Base-by-base conservation (phyloP, 1,140 invertebrate species). In the Ectropis grisescens region DNA sequence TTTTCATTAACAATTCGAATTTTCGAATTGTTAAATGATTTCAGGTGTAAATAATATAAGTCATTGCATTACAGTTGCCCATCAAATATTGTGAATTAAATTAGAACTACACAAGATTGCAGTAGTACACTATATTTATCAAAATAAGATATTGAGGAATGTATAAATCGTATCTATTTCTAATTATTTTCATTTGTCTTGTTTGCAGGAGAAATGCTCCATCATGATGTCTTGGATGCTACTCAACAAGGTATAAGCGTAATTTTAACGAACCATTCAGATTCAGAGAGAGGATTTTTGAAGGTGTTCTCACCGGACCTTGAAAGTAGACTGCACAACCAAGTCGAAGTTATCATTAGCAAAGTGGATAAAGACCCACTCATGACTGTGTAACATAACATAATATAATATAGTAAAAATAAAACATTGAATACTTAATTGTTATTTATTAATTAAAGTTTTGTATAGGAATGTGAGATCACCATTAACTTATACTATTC, bases 181-280 rank as follows among this genome's bases (percentile, higher is more conserved):
- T n/a, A n/a, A n/a, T n/a, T n/a, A n/a, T n/a, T n/a, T n/a, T n/a
- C n/a, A n/a, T n/a, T n/a, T n/a, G n/a, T n/a, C n/a, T 9, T 24
- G 1, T 37, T 71, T 68, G 33, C 38, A 84, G 85, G 97, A 10
- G 97, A 98, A 85, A 98, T 98, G 96, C 87, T 91, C 2, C 97
- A 99, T 81, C 97, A 98, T 65, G 96, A 98, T 34, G 70, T 98
- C 0, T 80, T 98, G n/a, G 93, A 98, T 58, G 92, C 91, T 1
- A 86, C 88, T 11, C 92, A 95, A 53, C 84, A 82, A 39, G 90
- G 90, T 1, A 86, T 85, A 11, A 86, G 87, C 37, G 95, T 98
- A 0, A 92, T 98, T 48, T 75, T 98, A 10, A 94, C 92, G 43
- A 96, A 98, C 68, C 97, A 99, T 78, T 94, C 91, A n/a, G 94